Evolutionary conservation across 2,888 invertebrate species (phyloP).

Genomic region (Callimorpha dominula): DNA sequence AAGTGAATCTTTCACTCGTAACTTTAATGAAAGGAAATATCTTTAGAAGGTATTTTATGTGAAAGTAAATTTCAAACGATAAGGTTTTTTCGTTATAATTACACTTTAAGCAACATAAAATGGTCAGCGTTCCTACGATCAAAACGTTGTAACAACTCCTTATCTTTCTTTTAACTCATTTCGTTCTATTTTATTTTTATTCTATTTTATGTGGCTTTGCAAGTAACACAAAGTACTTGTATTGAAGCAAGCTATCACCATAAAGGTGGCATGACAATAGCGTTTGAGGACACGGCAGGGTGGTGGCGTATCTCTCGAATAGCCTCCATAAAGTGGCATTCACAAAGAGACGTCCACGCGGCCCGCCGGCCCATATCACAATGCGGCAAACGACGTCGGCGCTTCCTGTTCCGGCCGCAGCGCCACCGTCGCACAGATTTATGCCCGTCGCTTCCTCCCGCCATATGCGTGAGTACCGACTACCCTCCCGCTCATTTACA

Average conservation of each 20-base stretch:
- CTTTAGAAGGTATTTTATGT: no score
- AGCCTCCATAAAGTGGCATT: constrained; percentile 79
- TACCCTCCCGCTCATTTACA: constrained; percentile 82
- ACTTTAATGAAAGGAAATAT: no score
- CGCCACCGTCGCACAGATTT: constrained; percentile 84
- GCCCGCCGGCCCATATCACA: constrained; percentile 84
- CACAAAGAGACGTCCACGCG: constrained; percentile 83
- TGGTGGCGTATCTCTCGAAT: constrained; percentile 74
- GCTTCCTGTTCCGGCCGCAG: constrained; percentile 85
- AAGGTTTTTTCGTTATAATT: no score
- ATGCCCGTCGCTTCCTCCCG: constrained; percentile 84
- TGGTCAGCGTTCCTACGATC: no score
- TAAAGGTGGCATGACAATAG: constrained; percentile 81
- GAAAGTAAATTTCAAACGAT: no score
- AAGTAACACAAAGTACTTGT: constrained; percentile 47
- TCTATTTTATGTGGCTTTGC: constrained; percentile 25
- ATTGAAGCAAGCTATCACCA: constrained; percentile 62
- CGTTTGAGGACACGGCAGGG: constrained; percentile 70
- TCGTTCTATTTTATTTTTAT: constrained; percentile 31
- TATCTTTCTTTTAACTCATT: constrained; percentile 1
- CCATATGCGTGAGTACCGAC: constrained; percentile 77
- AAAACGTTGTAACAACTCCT: background rate
- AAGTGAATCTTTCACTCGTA: no score
- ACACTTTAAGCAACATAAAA: no score
- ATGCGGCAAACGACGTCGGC: constrained; percentile 86